Conservation (phyloP, 2,797 vertebrate genomes). For the Tympanoctomys barrerae region DNA sequence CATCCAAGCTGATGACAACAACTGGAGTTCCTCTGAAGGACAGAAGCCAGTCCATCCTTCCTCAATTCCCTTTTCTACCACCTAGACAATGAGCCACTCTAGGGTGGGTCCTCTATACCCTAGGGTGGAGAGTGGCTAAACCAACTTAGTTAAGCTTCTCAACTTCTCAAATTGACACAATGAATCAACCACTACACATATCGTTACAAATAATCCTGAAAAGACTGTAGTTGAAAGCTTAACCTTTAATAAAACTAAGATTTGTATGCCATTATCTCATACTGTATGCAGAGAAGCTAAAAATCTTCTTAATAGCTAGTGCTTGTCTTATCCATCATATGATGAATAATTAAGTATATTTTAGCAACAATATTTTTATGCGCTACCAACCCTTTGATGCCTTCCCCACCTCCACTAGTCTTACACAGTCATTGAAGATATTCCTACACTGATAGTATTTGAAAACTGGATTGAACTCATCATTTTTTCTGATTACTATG, state of each 20-base stretch:
- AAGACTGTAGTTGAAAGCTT: neutral
- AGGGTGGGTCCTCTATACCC: neutral
- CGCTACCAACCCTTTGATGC: neutral
- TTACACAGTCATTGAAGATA: conserved; percentile 9
- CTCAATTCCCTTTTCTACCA: neutral
- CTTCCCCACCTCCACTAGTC: neutral
- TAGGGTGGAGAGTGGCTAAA: neutral
- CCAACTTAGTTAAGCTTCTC: neutral
- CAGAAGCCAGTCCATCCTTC: neutral
- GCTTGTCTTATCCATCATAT: neutral
- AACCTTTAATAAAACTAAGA: conserved; percentile 41
- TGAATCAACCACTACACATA: neutral
- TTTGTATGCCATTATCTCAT: neutral
- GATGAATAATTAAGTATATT: conserved; percentile 5
- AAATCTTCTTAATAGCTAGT: neutral
- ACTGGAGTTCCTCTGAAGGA: neutral
- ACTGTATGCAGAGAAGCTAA: neutral
- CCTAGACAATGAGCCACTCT: neutral
- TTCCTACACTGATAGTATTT: neutral
- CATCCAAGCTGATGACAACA: neutral
- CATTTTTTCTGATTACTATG: conserved; percentile 23
- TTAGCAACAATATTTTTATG: neutral
- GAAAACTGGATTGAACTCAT: conserved; percentile 32
- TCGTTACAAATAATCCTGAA: conserved; percentile 25
- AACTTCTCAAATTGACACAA: neutral